These are phyloP conservation scores for Atta colombica DNA, from an alignment of 1,140 invertebrate genomes.

Conservation along the genomic window DNA sequence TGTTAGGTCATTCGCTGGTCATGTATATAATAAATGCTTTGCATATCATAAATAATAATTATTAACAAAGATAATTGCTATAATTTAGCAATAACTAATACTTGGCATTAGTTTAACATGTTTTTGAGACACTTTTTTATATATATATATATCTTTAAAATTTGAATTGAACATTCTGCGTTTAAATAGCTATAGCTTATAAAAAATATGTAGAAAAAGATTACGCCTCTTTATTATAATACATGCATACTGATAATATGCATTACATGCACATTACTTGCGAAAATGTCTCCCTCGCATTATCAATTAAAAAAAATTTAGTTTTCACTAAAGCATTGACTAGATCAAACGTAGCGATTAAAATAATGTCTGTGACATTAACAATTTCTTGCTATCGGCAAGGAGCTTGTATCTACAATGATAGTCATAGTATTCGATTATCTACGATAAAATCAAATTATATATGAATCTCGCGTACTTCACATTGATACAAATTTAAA, in stretches of 20 bases:
- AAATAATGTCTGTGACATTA: constrained; percentile 37
- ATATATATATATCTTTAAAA: constrained; percentile 28
- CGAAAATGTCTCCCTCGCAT: background rate
- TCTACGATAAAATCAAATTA: constrained; percentile 26
- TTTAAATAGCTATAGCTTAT: constrained; percentile 52
- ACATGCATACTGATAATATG: background rate
- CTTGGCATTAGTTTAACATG: constrained; percentile 48
- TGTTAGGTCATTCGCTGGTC: background rate
- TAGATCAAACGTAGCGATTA: constrained; percentile 28
- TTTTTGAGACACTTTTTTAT: constrained; percentile 35
- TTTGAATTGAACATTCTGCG: constrained; percentile 23
- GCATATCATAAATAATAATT: constrained; percentile 43
- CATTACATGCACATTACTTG: constrained; percentile 32
- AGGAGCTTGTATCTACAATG: constrained; percentile 27
- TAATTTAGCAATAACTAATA: constrained; percentile 35
- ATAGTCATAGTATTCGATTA: constrained; percentile 16
- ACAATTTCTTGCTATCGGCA: constrained; percentile 20
- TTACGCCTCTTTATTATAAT: constrained; percentile 10
- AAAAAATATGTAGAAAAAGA: constrained; percentile 53
- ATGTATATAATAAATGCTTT: constrained; percentile 32
- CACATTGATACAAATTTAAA: background rate
- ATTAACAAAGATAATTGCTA: constrained; percentile 43
- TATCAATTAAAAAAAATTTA: constrained; percentile 23
- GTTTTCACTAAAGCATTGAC: constrained; percentile 35
- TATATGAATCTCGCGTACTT: background rate